A percentile compares a stretch with the other conserved stretches of the same genome.
phyloP scores from a whole-genome alignment of 2,113 vertebrate genomes.

The Hemibagrus wyckioides region DNA sequence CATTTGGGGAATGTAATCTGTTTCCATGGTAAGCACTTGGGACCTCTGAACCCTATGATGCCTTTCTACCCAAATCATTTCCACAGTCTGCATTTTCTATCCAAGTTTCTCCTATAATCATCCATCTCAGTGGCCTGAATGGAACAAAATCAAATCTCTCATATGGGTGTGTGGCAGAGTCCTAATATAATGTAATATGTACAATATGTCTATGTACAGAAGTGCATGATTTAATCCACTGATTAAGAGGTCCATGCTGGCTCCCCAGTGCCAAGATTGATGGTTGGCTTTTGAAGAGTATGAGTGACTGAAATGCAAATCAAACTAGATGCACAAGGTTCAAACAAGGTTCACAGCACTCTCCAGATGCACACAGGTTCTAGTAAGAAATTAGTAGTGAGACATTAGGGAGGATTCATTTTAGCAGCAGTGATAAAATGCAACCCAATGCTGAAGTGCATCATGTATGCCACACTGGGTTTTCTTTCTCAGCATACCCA shows the following conservation, averaged over 20 bases:
- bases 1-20: constrained; percentile 2
- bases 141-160: constrained; percentile 1
- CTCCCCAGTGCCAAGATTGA: not conserved
- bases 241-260: not conserved
- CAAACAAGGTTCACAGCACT: not conserved
- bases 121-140: not conserved
- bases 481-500: not conserved
- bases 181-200: not conserved
- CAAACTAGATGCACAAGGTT: not conserved
- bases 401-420: not conserved
- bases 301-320: constrained; percentile 8
- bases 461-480: not conserved
- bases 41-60: not conserved
- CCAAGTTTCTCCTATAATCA: not conserved
- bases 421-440: not conserved
- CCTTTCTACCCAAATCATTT: not conserved
- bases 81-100: not conserved
- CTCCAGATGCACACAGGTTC: not conserved
- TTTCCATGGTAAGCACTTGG: not conserved
- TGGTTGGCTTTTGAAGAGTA: not conserved
- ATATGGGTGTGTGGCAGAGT: not conserved
- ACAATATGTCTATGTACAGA: not conserved
- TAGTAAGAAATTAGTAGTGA: not conserved
- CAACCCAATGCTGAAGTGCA: not conserved
- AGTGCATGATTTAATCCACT: constrained; percentile 9